Base-by-base conservation (phyloP, 30 jellyfish, hydroid and myxozoan genomes). In the Aurelia coerulea region DNA sequence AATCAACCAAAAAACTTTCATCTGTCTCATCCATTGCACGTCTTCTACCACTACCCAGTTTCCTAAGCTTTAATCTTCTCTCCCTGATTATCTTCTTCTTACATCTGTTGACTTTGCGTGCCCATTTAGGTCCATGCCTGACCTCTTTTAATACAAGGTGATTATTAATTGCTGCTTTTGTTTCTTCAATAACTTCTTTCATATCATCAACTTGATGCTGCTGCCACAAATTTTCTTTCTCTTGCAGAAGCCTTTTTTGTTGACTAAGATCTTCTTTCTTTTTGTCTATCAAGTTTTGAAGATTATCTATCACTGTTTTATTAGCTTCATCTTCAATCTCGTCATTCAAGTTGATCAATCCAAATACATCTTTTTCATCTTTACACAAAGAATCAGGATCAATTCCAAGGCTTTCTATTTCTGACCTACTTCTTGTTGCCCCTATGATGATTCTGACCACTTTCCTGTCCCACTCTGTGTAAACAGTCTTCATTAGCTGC, bases 41-140 rank as follows among this genome's bases (percentile, higher is more conserved):
- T 58, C 71, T 83, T 19, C 92, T 59, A 29, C 92, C 92, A 69
- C 80, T 64, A 31, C 88, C 76, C 23, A 19, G 76, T 68, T 50
- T 85, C 76, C 88, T 53, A 54, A 85, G 66, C 46, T 75, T 75
- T 78, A 65, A 42, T 1, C 88, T 39, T 52, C 65, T 34, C 54
- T 59, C 68, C 68, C 74, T 62, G 29, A 73, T 74, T n/a, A 73
- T 53, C 23, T 74, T 85, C 29, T 56, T 18, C 29, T 53, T 73
- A 16, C 67, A 33, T 58, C 86, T 51, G 52, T 58, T 76, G 68
- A 76, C 16, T 62, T 53, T 76, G 19, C 65, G 65, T 53, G 12
- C 15, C 16, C 16, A 9, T 53, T 11, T 11, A 16, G 65, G 65
- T 16, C 16, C 15, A 11, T 53, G 15, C 12, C 16, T 16, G 16